Conservation (phyloP, 2,797 vertebrate genomes). For the Dryobates pubescens region DNA sequence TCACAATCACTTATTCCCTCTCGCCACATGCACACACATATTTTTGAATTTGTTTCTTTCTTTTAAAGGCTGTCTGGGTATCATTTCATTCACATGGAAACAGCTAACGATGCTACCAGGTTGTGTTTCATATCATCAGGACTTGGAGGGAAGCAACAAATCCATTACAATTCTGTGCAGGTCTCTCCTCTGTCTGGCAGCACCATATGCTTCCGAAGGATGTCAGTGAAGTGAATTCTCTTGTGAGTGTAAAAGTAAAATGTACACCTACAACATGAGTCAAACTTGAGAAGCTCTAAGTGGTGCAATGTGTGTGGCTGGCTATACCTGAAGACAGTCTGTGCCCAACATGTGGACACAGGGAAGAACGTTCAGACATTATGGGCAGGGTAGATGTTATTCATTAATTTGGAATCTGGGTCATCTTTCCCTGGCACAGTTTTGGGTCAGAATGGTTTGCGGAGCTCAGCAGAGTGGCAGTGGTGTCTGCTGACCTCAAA, state of each 20-base stretch:
- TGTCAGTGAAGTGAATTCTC: background rate
- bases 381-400: background rate
- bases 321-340: background rate
- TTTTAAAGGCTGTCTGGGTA: background rate
- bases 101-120: background rate
- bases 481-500: slow-evolving; percentile 7
- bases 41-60: background rate
- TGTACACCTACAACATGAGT: background rate
- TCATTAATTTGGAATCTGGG: background rate
- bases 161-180: background rate
- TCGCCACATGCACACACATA: rapidly evolving
- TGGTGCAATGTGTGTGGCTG: background rate
- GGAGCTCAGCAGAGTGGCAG: background rate
- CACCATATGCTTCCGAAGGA: slow-evolving; percentile 3
- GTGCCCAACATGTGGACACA: background rate
- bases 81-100: background rate
- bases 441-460: background rate
- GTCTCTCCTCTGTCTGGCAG: background rate
- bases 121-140: background rate
- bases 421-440: background rate
- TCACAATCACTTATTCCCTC: background rate
- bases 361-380: background rate
- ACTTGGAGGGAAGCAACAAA: background rate
- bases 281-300: background rate
- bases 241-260: background rate